phyloP scores from a whole-genome alignment of 2,888 invertebrate species.

The Oligia latruncula region DNA sequence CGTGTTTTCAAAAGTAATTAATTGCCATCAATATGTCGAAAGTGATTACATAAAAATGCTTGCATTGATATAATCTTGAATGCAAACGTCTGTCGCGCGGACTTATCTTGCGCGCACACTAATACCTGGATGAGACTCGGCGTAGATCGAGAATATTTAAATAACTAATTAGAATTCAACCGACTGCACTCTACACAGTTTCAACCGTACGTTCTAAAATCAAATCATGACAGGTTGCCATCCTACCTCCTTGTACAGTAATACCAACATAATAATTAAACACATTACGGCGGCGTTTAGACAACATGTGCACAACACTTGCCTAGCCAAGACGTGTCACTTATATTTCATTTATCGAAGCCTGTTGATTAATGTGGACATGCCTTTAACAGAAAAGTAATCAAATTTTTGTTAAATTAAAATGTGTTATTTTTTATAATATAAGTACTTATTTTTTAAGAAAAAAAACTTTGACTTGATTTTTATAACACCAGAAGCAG shows the following conservation, averaged over 20 bases:
- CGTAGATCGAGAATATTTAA: not conserved
- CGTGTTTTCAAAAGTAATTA: no score
- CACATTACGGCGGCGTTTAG: slow-evolving; percentile 51
- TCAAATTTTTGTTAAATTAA: not conserved
- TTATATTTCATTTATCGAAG: slow-evolving; percentile 72
- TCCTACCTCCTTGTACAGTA: slow-evolving; percentile 22
- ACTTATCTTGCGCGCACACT: no score
- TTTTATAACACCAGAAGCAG: no score
- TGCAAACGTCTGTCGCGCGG: no score
- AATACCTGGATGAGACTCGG: not conserved
- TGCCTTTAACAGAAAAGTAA: not conserved
- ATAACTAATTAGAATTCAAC: not conserved
- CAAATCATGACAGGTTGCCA: slow-evolving; percentile 48
- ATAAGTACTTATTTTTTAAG: no score
- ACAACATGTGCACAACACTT: slow-evolving; percentile 74
- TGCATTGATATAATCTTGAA: no score
- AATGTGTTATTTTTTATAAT: not conserved
- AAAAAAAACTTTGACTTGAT: no score
- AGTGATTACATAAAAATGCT: no score
- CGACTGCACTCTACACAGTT: not conserved
- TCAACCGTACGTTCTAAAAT: slow-evolving; percentile 28
- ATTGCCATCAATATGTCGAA: no score
- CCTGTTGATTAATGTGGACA: slow-evolving; percentile 36
- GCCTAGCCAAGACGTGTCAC: slow-evolving; percentile 67
- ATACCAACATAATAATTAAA: slow-evolving; percentile 63